phyloP scores from a whole-genome alignment of 1,140 invertebrate species.

The Eumaeus atala region DNA sequence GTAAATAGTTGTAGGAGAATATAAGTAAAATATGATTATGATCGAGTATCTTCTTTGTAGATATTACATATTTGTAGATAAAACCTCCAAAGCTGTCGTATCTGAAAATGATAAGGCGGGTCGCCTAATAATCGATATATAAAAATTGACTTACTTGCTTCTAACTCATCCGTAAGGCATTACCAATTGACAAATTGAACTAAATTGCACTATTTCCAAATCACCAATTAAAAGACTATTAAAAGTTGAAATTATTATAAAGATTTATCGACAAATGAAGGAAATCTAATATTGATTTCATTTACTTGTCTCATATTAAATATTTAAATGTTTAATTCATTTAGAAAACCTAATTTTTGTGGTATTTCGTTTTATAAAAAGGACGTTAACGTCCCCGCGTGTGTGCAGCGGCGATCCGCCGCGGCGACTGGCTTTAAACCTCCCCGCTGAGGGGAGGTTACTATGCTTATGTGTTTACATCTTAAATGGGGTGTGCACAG shows the following conservation, averaged over 20 bases:
- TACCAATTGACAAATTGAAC: conserved; percentile 21
- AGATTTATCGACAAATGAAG: too few relatives aligned
- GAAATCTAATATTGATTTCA: too few relatives aligned
- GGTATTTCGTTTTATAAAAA: too few relatives aligned
- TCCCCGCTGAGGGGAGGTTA: conserved; percentile 29
- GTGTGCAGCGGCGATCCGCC: conserved; percentile 41
- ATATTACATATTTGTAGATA: background rate
- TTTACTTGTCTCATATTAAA: too few relatives aligned
- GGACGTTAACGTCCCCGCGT: conserved; percentile 18
- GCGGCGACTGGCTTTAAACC: conserved; percentile 43
- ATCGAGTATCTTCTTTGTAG: too few relatives aligned
- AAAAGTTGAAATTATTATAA: too few relatives aligned
- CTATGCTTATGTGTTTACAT: conserved; percentile 65
- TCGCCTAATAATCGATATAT: conserved; percentile 15
- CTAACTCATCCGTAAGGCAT: conserved; percentile 21
- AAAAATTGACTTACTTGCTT: conserved; percentile 20
- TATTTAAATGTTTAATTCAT: too few relatives aligned
- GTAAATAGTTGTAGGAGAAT: too few relatives aligned
- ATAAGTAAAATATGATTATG: background rate
- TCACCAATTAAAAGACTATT: conserved; percentile 6
- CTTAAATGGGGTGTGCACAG: conserved; percentile 58
- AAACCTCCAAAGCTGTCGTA: conserved; percentile 2
- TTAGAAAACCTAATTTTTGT: too few relatives aligned
- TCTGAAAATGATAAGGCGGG: conserved; percentile 12
- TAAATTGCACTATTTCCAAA: conserved; percentile 2